Conservation (phyloP, 2,113 vertebrate genomes). For the Lampris incognitus region DNA sequence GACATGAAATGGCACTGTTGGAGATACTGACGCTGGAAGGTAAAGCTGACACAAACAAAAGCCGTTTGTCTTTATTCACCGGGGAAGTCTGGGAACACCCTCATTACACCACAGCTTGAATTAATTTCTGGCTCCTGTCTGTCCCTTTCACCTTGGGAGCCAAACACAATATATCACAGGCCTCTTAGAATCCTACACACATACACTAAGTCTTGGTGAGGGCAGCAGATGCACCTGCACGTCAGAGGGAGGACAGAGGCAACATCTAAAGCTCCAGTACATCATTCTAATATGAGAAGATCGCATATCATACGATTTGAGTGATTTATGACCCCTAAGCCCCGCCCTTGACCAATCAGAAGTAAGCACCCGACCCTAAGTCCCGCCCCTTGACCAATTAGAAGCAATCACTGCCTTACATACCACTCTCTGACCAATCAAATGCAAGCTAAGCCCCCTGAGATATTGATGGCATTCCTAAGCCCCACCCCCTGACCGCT, state of each 20-base stretch:
- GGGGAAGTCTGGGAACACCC: constrained; percentile 65
- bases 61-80: constrained; percentile 79
- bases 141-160: constrained; percentile 72
- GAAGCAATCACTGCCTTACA: too few species aligned
- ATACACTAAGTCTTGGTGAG: constrained; percentile 47
- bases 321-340: too few species aligned
- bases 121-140: constrained; percentile 73
- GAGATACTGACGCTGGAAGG: constrained; percentile 60
- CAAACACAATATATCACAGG: constrained; percentile 48
- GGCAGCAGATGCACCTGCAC: constrained; percentile 64
- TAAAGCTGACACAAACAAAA: constrained; percentile 77
- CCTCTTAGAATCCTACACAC: constrained; percentile 69
- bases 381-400: too few species aligned
- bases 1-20: constrained; percentile 64
- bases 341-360: too few species aligned
- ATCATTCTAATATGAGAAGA: constrained; percentile 30
- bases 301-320: not conserved
- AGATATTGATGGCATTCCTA: too few species aligned
- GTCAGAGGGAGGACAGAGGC: constrained; percentile 49
- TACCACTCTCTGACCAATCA: too few species aligned
- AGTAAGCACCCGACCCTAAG: too few species aligned
- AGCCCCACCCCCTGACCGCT: too few species aligned
- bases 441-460: too few species aligned
- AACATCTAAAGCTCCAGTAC: constrained; percentile 5
- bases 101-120: constrained; percentile 75